A percentile compares a stretch with the other conserved stretches of the same genome.
phyloP scores from a whole-genome alignment of 92 coral and sea anemone genomes.

The Phenganax stokvisi region DNA sequence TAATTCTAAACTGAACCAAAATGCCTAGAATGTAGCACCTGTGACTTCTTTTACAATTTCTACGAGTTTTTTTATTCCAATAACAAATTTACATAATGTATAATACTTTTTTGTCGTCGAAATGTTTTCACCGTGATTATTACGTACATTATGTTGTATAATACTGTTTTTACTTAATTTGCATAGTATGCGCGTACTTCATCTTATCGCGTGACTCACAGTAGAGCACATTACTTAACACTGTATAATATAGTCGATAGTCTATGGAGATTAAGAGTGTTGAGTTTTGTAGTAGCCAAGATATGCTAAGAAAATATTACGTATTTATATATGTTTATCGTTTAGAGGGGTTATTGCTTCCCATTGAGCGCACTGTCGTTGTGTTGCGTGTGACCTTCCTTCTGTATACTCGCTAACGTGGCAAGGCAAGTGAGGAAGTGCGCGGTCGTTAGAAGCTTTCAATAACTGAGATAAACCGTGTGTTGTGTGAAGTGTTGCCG shows the following conservation, averaged over 20 bases:
- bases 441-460: conserved; percentile 32
- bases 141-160: too few species aligned
- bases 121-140: too few species aligned
- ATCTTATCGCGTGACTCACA: not conserved
- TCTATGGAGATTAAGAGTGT: not conserved
- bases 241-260: not conserved
- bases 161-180: too few species aligned
- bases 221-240: not conserved
- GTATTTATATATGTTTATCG: conserved; percentile 4
- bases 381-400: conserved; percentile 13
- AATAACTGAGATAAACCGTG: conserved; percentile 38
- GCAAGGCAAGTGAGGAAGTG: conserved; percentile 8
- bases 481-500: conserved; percentile 37
- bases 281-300: not conserved
- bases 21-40: too few species aligned
- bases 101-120: too few species aligned
- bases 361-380: not conserved
- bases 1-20: too few species aligned
- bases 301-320: not conserved
- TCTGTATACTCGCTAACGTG: conserved; percentile 15
- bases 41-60: too few species aligned
- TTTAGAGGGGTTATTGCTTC: not conserved
- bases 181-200: not conserved
- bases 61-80: too few species aligned
- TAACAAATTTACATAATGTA: too few species aligned